These are phyloP conservation scores for Gryon sp. DNA, from an alignment of 1,140 invertebrate genomes.

Conservation along the genomic window DNA sequence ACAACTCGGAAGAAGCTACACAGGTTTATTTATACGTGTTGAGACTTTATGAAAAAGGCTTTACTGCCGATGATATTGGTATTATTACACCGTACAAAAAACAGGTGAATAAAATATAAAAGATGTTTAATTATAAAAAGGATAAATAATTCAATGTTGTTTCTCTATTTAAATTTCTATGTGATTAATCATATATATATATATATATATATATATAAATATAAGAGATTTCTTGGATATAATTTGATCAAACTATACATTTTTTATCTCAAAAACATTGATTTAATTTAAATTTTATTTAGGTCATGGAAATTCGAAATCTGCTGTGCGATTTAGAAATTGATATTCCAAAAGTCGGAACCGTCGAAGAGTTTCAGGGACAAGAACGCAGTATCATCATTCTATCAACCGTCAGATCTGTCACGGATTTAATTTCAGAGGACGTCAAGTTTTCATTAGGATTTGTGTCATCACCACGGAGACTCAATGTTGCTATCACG, in stretches of 20 bases:
- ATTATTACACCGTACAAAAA: constrained; percentile 96
- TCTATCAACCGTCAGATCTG: constrained; percentile 90
- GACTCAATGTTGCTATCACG: constrained; percentile 93
- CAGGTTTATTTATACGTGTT: constrained; percentile 84
- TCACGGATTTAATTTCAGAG: constrained; percentile 74
- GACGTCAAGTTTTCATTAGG: constrained; percentile 85
- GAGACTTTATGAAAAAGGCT: constrained; percentile 83
- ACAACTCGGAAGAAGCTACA: constrained; percentile 91
- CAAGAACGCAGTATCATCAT: constrained; percentile 93
- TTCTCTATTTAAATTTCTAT: too few species aligned
- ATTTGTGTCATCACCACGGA: constrained; percentile 87
- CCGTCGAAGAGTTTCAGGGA: constrained; percentile 98
- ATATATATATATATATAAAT: constrained; percentile 14
- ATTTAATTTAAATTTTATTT: constrained; percentile 57
- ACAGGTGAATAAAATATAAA: constrained; percentile 80
- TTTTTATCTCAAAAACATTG: too few species aligned
- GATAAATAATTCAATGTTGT: too few species aligned
- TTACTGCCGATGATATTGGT: constrained; percentile 88
- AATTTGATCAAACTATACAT: too few species aligned
- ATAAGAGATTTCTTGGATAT: neutral
- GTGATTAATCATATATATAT: constrained; percentile 12
- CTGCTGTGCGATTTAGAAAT: constrained; percentile 85
- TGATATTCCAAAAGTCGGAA: constrained; percentile 89
- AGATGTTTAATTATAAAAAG: too few species aligned
- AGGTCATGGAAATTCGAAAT: constrained; percentile 87